Base-by-base conservation (phyloP, 2,888 invertebrate species). In the Steinernema carpocapsae region DNA sequence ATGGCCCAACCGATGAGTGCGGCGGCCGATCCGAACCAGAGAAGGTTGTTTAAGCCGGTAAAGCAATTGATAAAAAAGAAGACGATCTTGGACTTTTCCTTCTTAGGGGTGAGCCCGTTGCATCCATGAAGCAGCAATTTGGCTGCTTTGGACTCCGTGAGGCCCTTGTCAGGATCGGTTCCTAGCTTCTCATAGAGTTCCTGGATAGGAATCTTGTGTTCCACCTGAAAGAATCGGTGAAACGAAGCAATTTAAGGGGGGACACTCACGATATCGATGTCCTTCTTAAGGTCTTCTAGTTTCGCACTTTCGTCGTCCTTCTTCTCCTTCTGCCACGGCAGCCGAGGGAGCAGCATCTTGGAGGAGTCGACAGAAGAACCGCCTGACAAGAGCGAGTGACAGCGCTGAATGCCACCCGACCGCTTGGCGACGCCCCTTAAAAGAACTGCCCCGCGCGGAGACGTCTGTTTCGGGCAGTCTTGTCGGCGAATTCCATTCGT, bases 51-150 rank as follows among this genome's bases (percentile, higher is more conserved):
- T 89, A 96, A 96, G 88, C 96, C 96, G 84, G 95, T 95, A 90
- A 96, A 96, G 86, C 96, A 91, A 91, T 95, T 94, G 91, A 95
- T 95, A 91, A 94, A 94, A 91, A 97, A 96, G 90, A 95, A 95
- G 85, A 96, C 93, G 95, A 95, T 96, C 91, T 95, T 95, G 87
- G 96, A 95, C 79, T 95, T 95, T 89, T 93, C 94, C 91, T 94
- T 94, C 86, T 95, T 95, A 88, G 95, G 95, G 88, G 95, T 94
- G 88, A 95, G 92, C 87, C 94, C 93, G 89, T 95, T 95, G 14
- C 72, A 77, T 10, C 81, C 81, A 59, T 81, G 91, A 91, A 94
- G 94, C 88, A 94, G 91, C 89, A 94, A 93, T 90, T 94, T 94
- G 91, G 94, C 94, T 89, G 95, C 95, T 91, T 94, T 94, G 88